Evolutionary conservation across 1,140 invertebrate genomes (phyloP), one percentile per base, ranked within the genome.

Genomic region (Lycorma delicatula): DNA sequence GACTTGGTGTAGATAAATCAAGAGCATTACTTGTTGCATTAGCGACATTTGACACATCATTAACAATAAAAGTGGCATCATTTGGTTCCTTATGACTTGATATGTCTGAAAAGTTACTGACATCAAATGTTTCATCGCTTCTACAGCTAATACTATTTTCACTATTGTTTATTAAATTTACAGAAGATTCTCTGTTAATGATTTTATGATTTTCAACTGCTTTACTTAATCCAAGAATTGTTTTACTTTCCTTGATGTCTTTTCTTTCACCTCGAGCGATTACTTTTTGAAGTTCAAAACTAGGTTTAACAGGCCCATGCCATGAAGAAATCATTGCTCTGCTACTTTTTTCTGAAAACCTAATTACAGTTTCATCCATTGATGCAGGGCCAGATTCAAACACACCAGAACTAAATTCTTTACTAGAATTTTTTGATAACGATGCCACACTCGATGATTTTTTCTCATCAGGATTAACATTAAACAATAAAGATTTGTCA

Each of bases 401-500:
- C 13, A 34, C 34, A 26, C 28, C 48, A 13, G 29, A 51, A 57
- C 50, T 57, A 27, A 44, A 44, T 22, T 44, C 41, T 18, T 46
- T 57, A 26, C 29, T 57, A 23, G 46, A 51, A 13, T 23, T 49
- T 50, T 57, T 57, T 27, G 46, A 9, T 9, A 51, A 20, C 25
- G 56, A 47, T 31, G 48, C 50, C 4, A 44, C 53, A 48, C 54
- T 62, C 3, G 48, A 54, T 16, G 31, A 22, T 26, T 58, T 59
- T 46, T 59, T 60, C 36, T 60, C 56, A 48, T 58, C 51, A 26
- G 36, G 23, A 31, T 38, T 50, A 11, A 47, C 54, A 38, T 54
- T 46, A 2, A 56, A 36, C 9, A 52, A 13, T 27, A 46, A 29
- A 34, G 60, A 56, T 58, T 64, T 71, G 59, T 79, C 77, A 2